Base-by-base conservation (phyloP, 2,113 vertebrate species). In the Scalopus aquaticus region DNA sequence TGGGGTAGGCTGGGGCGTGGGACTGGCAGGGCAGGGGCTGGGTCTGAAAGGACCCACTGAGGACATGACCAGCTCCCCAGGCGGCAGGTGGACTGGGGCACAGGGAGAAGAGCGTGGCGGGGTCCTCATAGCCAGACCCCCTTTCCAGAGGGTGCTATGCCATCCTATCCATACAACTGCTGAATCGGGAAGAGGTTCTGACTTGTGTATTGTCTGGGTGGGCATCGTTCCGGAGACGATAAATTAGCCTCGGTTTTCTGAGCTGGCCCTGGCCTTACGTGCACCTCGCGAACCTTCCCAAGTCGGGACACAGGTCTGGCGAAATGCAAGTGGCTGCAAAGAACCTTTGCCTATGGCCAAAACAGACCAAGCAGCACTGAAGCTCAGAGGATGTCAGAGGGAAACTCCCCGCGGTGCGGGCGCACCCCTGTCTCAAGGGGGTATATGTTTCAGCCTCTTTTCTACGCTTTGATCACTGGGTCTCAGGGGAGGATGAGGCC, bases 191-290 rank as follows among this genome's bases (percentile, higher is more conserved):
- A 67, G 79, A 88, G 39, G 3, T 37, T 83, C 93, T 85, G 81
- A 28, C 76, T 96, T 95, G 72, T 73, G 82, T 17, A 19, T 89
- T 58, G 80, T 90, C 81, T 91, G 93, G 24, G 28, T 97, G 86
- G 95, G 35, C 73, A 93, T 64, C 86, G 12, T 90, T 88, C 60
- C 17, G 44, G 91, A 80, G 69, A 95, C 96, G 96, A 97, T 97
- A 89, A 95, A 97, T 96, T 89, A 94, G 72, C 91, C 90, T 73
- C 37, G 44, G 77, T 94, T 97, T 96, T 96, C 96, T 97, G 96
- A 97, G 96, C 91, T 94, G 62, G 95, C 87, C 93, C 89, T 81
- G 22, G 65, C 80, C 73, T 87, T 35, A 58, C 76, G 60, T 10
- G 9, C 77, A 94, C 74, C 35, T 46, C 91, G 76, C 76, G 83